Percentiles rank a stretch among this genome's conserved stretches.
These are phyloP conservation scores for Anagyrus pseudococci DNA, from an alignment of 2,888 invertebrate genomes.

Conservation along the genomic window DNA sequence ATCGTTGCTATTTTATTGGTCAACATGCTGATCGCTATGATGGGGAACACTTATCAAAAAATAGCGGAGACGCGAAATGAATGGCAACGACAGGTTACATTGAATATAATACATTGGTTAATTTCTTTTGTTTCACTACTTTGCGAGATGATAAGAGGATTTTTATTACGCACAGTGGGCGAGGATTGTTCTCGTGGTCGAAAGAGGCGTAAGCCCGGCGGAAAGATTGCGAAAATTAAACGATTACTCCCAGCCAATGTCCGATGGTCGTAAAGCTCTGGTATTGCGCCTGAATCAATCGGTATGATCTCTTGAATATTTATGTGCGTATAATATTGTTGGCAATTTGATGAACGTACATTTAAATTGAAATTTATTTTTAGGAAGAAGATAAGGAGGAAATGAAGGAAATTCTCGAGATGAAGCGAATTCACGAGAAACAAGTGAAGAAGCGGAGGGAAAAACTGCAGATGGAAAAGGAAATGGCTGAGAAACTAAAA, in stretches of 20 bases:
- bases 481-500: constrained; percentile 9
- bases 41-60: constrained; percentile 99
- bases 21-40: constrained; percentile 99
- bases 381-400: constrained; percentile 93
- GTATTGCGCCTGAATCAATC: constrained; percentile 89
- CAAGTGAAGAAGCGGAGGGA: constrained; percentile 74
- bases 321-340: too few relatives aligned
- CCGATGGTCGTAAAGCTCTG: constrained; percentile 82
- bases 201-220: constrained; percentile 92
- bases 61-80: constrained; percentile 97
- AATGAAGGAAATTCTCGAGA: constrained; percentile 91
- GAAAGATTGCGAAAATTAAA: constrained; percentile 85
- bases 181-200: constrained; percentile 94
- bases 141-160: too few relatives aligned
- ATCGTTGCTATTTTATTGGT: constrained; percentile 94
- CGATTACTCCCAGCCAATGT: constrained; percentile 95
- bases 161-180: constrained; percentile 85
- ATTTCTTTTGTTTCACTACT: background rate
- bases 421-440: constrained; percentile 85
- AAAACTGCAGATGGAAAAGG: constrained; percentile 41
- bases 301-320: constrained; percentile 65
- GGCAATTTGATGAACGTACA: too few relatives aligned
- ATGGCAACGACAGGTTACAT: constrained; percentile 88
- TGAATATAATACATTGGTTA: constrained; percentile 2
- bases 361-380: background rate